Base-by-base conservation (phyloP, 2,888 invertebrate species). In the Argyra leucocephala region DNA sequence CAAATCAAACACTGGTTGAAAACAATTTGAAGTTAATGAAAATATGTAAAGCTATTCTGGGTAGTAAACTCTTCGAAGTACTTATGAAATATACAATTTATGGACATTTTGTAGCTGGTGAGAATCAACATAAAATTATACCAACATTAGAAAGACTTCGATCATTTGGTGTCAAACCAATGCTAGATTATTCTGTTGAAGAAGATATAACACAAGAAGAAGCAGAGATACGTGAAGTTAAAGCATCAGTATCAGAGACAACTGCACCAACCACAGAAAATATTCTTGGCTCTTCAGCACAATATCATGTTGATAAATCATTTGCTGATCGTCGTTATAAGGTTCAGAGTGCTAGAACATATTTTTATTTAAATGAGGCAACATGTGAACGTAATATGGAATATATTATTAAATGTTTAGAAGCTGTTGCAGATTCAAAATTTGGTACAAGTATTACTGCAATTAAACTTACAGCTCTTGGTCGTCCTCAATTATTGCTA, bases 61-160 rank as follows among this genome's bases (percentile, higher is more conserved):
- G 97, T 31, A 87, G 90, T 75, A 84, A 79, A 69, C 76, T 96
- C 64, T 97, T 98, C 81, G 85, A 87, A 66, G 73, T 82, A 69
- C 71, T 94, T 68, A 96, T 99, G 95, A 94, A 93, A 80, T 84
- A 87, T 61, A 93, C 97, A 57, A 96, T 99, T 83, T 99, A 98
- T 81, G 98, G 98, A 18, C 99, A 99, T 81, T 99, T 99, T 82
- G 99, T 99, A 62, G 99, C 97, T 63, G 99, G 99, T 67, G 93
- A 96, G 76, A 91, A 95, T 79, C 89, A 91, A 76, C 83, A 87
- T 74, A 88, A 87, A 75, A 93, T 96, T 75, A 85, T 87, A 71
- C 95, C 96, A 24, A 88, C 88, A 64, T 84, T 96, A 70, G 88
- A 91, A 76, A 86, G 91, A 76, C 83, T 98, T 76, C 86, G 92